These are phyloP conservation scores for Pollicipes pollicipes DNA, from an alignment of 1,140 invertebrate species.

Conservation along the genomic window DNA sequence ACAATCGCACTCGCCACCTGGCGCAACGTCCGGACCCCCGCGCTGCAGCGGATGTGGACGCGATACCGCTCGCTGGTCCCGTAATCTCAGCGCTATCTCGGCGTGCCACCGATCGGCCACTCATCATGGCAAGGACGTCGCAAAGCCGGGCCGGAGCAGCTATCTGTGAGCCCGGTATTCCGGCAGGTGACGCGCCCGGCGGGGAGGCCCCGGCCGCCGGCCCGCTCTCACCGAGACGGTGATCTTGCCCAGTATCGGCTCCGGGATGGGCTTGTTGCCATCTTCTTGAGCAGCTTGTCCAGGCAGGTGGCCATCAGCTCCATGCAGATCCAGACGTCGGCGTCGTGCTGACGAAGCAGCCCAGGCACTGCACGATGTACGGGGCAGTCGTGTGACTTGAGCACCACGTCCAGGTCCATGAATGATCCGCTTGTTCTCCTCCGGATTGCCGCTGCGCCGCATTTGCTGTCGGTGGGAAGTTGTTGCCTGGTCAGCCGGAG, in stretches of 20 bases:
- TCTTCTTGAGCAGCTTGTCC: constrained; percentile 79
- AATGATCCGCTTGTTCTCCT: constrained; percentile 93
- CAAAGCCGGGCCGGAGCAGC: too few species aligned
- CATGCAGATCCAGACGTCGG: constrained; percentile 48
- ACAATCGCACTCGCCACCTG: too few species aligned
- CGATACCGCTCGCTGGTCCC: too few species aligned
- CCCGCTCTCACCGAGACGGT: constrained; percentile 68
- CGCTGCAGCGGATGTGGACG: too few species aligned
- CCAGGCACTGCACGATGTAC: constrained; percentile 91
- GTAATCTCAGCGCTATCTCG: too few species aligned
- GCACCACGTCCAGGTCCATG: constrained; percentile 96
- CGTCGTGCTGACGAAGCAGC: constrained; percentile 90
- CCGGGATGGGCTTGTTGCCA: constrained; percentile 82
- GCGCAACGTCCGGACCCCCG: too few species aligned
- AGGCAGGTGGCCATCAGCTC: constrained; percentile 96
- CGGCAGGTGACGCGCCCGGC: too few species aligned
- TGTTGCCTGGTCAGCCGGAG: constrained; percentile 10
- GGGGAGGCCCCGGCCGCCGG: constrained; percentile 10
- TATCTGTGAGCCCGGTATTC: too few species aligned
- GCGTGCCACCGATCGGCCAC: too few species aligned
- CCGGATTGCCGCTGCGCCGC: constrained; percentile 83
- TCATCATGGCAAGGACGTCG: too few species aligned
- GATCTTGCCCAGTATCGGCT: constrained; percentile 88
- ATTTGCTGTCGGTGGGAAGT: constrained; percentile 54
- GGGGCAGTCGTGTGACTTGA: constrained; percentile 91